Evolutionary conservation across 92 coral and sea anemone genomes (phyloP).

Genomic region (Heliopora coerulea): DNA sequence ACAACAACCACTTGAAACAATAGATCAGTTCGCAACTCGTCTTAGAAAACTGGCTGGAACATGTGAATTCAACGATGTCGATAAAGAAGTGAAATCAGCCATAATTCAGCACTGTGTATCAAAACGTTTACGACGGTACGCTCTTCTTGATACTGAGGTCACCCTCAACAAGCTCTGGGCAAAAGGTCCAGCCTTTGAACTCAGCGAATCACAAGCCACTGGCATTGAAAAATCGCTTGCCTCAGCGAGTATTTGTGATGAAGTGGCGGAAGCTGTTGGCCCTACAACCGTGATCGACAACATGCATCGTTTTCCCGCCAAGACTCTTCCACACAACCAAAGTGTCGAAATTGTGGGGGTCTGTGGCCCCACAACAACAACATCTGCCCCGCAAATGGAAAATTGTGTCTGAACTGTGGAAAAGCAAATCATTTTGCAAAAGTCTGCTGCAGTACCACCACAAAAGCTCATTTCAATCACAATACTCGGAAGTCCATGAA

Average conservation of each 20-base stretch:
- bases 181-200: background rate
- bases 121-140: background rate
- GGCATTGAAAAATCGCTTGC: background rate
- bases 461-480: background rate
- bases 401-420: constrained; percentile 23
- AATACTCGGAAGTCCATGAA: too few species aligned
- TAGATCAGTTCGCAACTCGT: background rate
- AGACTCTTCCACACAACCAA: background rate
- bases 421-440: constrained; percentile 20
- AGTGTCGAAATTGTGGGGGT: constrained; percentile 41
- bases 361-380: constrained; percentile 18
- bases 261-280: background rate
- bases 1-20: constrained; percentile 3
- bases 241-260: background rate
- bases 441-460: constrained; percentile 12
- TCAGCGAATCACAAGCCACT: background rate
- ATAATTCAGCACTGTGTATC: background rate
- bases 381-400: constrained; percentile 26
- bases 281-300: too few species aligned
- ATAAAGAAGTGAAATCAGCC: background rate
- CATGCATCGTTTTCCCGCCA: too few species aligned
- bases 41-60: background rate
- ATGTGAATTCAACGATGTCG: background rate
- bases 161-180: background rate
- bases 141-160: background rate